Evolutionary conservation across 2,797 vertebrate species (phyloP), one percentile per base, ranked within the genome.

Genomic region (Salarias fasciatus): DNA sequence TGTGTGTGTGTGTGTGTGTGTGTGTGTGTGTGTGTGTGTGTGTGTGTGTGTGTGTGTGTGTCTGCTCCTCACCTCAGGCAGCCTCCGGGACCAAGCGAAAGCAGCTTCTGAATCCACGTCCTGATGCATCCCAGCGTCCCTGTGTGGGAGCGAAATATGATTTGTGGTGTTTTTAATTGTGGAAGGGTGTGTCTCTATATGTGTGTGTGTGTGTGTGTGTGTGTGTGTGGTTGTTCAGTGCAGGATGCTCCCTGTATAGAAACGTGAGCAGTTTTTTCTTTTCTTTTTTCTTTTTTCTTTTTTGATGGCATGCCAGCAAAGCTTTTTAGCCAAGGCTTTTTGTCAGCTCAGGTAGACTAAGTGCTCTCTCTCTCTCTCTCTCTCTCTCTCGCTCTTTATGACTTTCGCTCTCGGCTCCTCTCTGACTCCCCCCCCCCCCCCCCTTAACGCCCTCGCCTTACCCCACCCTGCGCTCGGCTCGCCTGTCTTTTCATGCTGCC

Each of bases 281-380:
- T n/a, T n/a, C n/a, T n/a, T n/a, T n/a, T n/a, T n/a, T n/a, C n/a
- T n/a, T n/a, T n/a, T 63, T 53, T 24, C 24, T 24, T 67, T 80
- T 80, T 83, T 87, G 86, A 79, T 52, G 60, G 64, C 29, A 12
- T 79, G 83, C 86, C 84, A 81, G 81, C 41, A 55, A 82, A 82
- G 86, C 86, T 86, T 74, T 89, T 84, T 80, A 80, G 77, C 63
- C 3, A 0, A 52, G 52, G 72, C 72, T 63, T 77, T 86, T 84
- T 69, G 83, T 77, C 56, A 71, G 71, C 73, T 67, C 71, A 79
- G 52, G 70, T 86, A 57, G 50, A 78, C 72, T 82, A 85, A 86
- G 84, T 86, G 85, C 83, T 64, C 69, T 52, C 77, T 44, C 47
- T 69, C 61, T 75, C 61, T 72, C 18, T 24, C 18, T 24, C 18